phyloP scores from a whole-genome alignment of 2,888 invertebrate genomes.

The Shargacucullia verbasci region DNA sequence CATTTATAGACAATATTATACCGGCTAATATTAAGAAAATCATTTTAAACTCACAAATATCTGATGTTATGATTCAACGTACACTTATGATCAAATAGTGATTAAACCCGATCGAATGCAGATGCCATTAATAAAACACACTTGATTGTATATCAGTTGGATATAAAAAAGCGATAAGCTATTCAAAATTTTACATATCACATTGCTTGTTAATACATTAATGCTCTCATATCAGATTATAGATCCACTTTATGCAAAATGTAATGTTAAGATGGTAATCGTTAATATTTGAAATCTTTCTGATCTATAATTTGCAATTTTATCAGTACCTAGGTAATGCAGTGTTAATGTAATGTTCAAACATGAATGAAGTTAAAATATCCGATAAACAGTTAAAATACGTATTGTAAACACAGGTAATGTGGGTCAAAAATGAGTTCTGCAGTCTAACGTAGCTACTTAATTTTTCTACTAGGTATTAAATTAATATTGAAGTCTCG shows the following conservation, averaged over 20 bases:
- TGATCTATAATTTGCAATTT: conserved; percentile 12
- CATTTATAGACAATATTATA: conserved; percentile 60
- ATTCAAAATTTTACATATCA: background rate
- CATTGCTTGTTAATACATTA: too few relatives aligned
- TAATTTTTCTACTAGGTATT: too few relatives aligned
- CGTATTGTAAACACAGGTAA: too few relatives aligned
- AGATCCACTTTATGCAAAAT: background rate
- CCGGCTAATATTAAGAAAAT: conserved; percentile 57
- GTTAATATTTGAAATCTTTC: conserved; percentile 1
- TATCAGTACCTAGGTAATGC: conserved; percentile 20
- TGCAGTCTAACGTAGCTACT: too few relatives aligned
- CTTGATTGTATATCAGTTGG: background rate
- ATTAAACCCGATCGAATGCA: conserved; percentile 12
- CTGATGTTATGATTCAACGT: background rate
- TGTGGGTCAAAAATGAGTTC: too few relatives aligned
- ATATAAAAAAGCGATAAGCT: conserved; percentile 1
- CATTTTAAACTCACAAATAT: conserved; percentile 23
- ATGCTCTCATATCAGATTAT: conserved; percentile 1
- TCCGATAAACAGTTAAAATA: too few relatives aligned
- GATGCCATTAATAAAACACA: background rate
- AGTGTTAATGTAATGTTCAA: too few relatives aligned
- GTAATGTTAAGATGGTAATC: conserved; percentile 13
- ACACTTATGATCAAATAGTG: conserved; percentile 4
- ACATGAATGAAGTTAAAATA: too few relatives aligned
- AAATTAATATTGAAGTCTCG: too few relatives aligned